Evolutionary conservation across 1,140 invertebrate species (phyloP), one percentile per base, ranked within the genome.

Genomic region (Diploscapter pachys): DNA sequence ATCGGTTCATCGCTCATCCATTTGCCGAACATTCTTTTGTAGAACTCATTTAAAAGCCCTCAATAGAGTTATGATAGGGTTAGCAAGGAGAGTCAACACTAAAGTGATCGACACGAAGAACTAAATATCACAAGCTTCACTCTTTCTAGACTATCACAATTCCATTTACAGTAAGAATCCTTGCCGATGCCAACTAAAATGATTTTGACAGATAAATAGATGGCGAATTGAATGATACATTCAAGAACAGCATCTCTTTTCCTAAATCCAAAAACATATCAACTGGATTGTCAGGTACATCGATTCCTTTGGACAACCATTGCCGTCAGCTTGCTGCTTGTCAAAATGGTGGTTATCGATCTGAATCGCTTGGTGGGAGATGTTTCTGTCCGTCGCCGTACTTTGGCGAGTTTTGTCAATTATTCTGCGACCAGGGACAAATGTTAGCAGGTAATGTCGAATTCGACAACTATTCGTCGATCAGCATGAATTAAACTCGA

Each of bases 351-450:
- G 84, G 83, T 13, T 78, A 80, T 53, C 73, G 83, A 54, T 76
- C 80, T 53, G 71, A 77, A n/a, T 75, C 71, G 51, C 73, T 72
- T 9, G 77, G 70, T 31, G 54, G 63, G 50, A 71, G 75, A 51
- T 85, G 83, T 71, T 65, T 81, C 55, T 85, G 83, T 71, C 75
- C 78, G 5, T 72, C 79, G 31, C 83, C 84, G 53, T 86, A 83
- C 68, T 85, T 85, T 66, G 83, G 83, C n/a, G 80, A 86, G 31
- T 74, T 67, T 5, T 85, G 83, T 63, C 82, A 85, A 72, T 83
- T 82, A 59, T 66, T 75, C n/a, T 85, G 83, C 57, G 82, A 85
- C 65, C 84, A 85, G 65, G 83, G 83, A 49, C 73, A 81, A 56
- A 70, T 77, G 5, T 52, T 85, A 13, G 71, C 57, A 74, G 72